Conservation (phyloP, 92 coral and sea anemone species). For the Umimayanthus chanpuru region DNA sequence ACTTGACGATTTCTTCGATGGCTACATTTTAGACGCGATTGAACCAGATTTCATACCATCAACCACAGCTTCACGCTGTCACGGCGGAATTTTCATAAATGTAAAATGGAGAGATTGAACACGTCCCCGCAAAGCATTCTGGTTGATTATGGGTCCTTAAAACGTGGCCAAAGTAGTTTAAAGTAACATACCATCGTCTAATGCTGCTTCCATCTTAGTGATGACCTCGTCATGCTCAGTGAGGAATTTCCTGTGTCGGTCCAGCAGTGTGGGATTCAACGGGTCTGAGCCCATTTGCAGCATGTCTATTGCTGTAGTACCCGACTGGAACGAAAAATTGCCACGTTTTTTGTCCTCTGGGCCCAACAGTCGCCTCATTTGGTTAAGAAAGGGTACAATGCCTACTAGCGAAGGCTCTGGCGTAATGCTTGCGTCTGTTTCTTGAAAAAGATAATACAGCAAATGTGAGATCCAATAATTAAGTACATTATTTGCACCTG, state of each 20-base stretch:
- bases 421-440: background rate
- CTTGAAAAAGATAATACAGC: background rate
- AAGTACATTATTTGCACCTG: background rate
- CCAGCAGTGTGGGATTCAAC: constrained; percentile 63
- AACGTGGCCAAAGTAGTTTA: background rate
- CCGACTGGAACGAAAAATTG: constrained; percentile 34
- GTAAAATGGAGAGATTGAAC: too few relatives aligned
- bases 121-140: too few relatives aligned
- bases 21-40: too few relatives aligned
- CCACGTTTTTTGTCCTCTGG: constrained; percentile 44
- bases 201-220: constrained; percentile 70
- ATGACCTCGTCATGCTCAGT: constrained; percentile 64
- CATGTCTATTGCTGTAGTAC: constrained; percentile 61
- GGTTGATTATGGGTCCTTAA: too few relatives aligned
- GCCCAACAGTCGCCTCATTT: constrained; percentile 53
- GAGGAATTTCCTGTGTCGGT: constrained; percentile 49
- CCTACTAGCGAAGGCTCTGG: constrained; percentile 57
- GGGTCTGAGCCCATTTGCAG: constrained; percentile 71
- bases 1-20: too few relatives aligned
- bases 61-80: too few relatives aligned
- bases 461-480: background rate
- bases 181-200: constrained; percentile 64
- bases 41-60: too few relatives aligned
- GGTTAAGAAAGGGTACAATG: constrained; percentile 55
- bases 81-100: too few relatives aligned